Conservation (phyloP, 2,113 vertebrate genomes). For the Sebastes fasciatus region DNA sequence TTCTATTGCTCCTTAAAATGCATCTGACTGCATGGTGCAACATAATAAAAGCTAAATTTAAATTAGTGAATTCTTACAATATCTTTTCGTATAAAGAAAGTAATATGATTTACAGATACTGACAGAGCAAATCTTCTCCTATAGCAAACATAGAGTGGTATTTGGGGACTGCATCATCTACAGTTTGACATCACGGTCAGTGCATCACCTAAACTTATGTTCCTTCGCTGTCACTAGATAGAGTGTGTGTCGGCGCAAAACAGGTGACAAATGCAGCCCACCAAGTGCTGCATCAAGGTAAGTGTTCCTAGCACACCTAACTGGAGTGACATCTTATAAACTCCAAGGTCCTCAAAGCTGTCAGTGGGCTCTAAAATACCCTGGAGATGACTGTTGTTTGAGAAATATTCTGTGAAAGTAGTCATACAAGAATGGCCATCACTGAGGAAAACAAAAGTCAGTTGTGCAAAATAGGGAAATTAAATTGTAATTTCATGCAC, state of each 20-base stretch:
- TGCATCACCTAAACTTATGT: conserved; percentile 3
- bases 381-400: conserved; percentile 3
- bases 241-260: conserved; percentile 2
- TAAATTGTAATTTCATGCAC: not conserved
- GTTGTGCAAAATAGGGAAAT: not conserved
- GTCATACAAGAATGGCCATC: not conserved
- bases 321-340: conserved; percentile 33
- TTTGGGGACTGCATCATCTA: not conserved
- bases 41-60: not conserved
- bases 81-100: not conserved
- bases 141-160: not conserved
- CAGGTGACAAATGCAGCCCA: conserved; percentile 27
- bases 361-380: conserved; percentile 25
- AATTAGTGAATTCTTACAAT: not conserved
- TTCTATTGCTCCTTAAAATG: not conserved
- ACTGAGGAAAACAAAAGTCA: not conserved
- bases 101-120: not conserved
- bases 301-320: conserved; percentile 32
- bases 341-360: conserved; percentile 28
- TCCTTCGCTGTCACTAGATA: conserved; percentile 16
- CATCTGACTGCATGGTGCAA: not conserved
- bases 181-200: not conserved
- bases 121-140: not conserved
- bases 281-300: conserved; percentile 36
- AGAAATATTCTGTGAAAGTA: not conserved